A percentile compares a stretch with the other conserved stretches of the same genome.
Evolutionary conservation across 2,888 invertebrate species (phyloP).

Genomic region (Leptinotarsa tumamoca): DNA sequence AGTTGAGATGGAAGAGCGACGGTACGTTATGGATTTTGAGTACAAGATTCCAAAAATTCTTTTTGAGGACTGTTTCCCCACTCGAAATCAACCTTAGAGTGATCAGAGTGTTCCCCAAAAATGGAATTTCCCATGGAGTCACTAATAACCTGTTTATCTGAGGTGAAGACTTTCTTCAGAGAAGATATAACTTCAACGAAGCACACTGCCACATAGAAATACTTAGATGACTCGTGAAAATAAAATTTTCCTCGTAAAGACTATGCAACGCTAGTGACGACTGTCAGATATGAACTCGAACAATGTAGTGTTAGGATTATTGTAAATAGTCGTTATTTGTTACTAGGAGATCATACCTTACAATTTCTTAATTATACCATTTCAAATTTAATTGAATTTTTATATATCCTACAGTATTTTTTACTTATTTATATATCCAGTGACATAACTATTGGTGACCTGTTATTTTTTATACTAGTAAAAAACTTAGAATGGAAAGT

Average conservation of each 20-base stretch:
- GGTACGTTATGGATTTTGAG: constrained; percentile 80
- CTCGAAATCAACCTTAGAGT: constrained; percentile 81
- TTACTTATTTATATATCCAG: too few relatives aligned
- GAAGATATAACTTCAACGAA: too few relatives aligned
- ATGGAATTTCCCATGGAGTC: constrained; percentile 25
- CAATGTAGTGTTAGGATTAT: neutral
- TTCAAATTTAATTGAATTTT: too few relatives aligned
- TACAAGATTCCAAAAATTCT: constrained; percentile 85
- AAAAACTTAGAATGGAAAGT: too few relatives aligned
- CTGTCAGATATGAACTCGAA: neutral
- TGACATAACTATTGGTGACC: too few relatives aligned
- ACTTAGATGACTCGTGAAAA: neutral
- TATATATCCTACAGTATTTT: too few relatives aligned
- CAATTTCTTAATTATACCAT: too few relatives aligned
- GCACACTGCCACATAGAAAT: neutral
- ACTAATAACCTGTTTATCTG: constrained; percentile 45
- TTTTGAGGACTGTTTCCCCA: constrained; percentile 75
- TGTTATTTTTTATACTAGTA: too few relatives aligned
- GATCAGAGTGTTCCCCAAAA: constrained; percentile 67
- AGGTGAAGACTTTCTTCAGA: neutral
- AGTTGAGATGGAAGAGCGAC: constrained; percentile 78
- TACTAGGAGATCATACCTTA: too few relatives aligned
- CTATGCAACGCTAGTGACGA: neutral
- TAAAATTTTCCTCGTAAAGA: neutral
- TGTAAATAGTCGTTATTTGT: constrained; percentile 3